Percentiles rank a stretch among this genome's conserved stretches.
These are phyloP conservation scores for Pelusios castaneus DNA, from an alignment of 2,113 vertebrate genomes.

Conservation along the genomic window DNA sequence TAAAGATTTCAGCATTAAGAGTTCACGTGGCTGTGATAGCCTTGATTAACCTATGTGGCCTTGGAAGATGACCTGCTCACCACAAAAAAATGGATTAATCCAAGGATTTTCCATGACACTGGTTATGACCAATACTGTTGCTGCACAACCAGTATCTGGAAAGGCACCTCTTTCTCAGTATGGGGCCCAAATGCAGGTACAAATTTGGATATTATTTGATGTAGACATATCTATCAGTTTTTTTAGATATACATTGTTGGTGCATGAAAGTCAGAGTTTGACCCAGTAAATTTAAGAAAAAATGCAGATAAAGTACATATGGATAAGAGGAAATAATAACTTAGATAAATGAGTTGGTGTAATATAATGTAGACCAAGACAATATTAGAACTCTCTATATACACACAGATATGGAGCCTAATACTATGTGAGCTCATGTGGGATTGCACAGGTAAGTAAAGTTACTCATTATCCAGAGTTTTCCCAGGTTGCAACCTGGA, in stretches of 20 bases:
- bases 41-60: neutral
- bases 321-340: neutral
- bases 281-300: neutral
- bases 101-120: neutral
- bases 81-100: neutral
- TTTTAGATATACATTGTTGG: neutral
- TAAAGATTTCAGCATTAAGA: neutral
- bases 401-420: neutral
- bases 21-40: neutral
- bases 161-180: neutral
- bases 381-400: neutral
- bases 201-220: neutral
- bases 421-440: neutral
- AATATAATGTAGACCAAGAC: neutral
- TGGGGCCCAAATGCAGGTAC: neutral
- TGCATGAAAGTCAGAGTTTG: neutral
- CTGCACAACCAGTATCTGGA: neutral
- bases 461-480: neutral
- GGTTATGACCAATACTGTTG: neutral
- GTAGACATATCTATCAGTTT: neutral
- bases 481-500: too few relatives aligned
- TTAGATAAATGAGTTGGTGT: neutral
- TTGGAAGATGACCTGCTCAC: neutral
- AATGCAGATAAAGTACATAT: neutral
- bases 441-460: neutral